Evolutionary conservation across 2,797 vertebrate species (phyloP).

Genomic region (Sebastes oblongus): DNA sequence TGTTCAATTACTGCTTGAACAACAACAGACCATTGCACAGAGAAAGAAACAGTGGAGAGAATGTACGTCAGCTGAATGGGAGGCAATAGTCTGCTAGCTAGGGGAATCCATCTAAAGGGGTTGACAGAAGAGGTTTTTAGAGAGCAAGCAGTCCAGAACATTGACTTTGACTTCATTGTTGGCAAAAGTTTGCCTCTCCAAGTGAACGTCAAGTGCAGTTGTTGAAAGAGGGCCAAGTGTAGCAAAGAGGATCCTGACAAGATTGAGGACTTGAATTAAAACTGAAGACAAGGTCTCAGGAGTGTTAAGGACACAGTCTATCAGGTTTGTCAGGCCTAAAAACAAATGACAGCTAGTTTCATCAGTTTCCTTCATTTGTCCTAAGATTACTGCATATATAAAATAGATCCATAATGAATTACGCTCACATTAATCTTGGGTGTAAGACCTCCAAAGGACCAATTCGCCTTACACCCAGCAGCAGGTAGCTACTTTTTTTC

Average conservation of each 20-base stretch:
- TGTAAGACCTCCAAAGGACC: background rate
- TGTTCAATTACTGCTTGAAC: background rate
- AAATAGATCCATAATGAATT: background rate
- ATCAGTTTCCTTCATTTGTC: background rate
- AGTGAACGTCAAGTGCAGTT: background rate
- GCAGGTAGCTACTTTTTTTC: background rate
- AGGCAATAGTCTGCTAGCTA: background rate
- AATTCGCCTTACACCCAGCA: background rate
- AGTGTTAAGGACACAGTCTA: background rate
- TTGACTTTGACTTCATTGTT: conserved; percentile 3
- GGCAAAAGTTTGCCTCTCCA: background rate
- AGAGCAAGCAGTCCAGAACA: background rate
- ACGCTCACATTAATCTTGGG: background rate
- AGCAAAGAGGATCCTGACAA: conserved; percentile 6
- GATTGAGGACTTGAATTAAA: background rate
- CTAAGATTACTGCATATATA: background rate
- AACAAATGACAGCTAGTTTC: background rate
- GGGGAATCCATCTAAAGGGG: background rate
- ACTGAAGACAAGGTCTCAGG: background rate
- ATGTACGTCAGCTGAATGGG: background rate
- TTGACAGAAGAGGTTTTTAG: background rate
- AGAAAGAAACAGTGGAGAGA: background rate
- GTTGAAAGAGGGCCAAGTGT: background rate
- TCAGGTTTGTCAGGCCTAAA: background rate
- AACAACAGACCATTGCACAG: background rate